Base-by-base conservation (phyloP, 1,140 invertebrate genomes). In the Drosophila pruinosa region DNA sequence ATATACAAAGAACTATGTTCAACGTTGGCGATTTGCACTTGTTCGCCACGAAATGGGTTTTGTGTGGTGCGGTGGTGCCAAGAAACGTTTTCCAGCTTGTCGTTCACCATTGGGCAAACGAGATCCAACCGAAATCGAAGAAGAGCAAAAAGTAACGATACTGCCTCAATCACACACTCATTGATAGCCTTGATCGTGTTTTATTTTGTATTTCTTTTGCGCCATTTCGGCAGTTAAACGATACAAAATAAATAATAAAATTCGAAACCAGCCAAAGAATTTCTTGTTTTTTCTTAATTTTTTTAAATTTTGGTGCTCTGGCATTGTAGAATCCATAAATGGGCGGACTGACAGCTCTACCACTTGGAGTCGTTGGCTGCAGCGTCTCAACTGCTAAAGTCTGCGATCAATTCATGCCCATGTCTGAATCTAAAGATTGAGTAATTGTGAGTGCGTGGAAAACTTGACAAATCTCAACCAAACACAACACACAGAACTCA, bases 41-140 rank as follows among this genome's bases (percentile, higher is more conserved):
- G 80, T 67, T 70, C 39, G 43, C 65, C 36, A 39, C 28, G 19
- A 36, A 5, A 48, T n/a, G 38, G 38, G 15, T 41, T 41, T 41
- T 21, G 19, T 47, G 41, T 26, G 7, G 1, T 43, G 15, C 2
- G 5, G 22, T 70, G 47, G 41, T 76, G 76, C 57, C 34, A 65
- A 77, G 75, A 81, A 75, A 64, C 70, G 48, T 82, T 88, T 75
- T 88, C 82, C 82, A 86, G 65, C 68, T 72, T 56, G 78, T 82
- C 56, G 57, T 31, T 34, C 48, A 17, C 5, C 26, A 53, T 24
- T 31, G 41, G 41, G 52, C 63, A 59, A 68, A 52, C 57, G 21
- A 70, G 59, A 62, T 45, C 47, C 61, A 28, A 57, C 6, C 52
- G 17, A 64, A 50, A 63, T 48, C 43, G 39, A 52, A 45, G 39